Evolutionary conservation across 2,797 vertebrate genomes (phyloP).

Genomic region (Linurgus olivaceus): DNA sequence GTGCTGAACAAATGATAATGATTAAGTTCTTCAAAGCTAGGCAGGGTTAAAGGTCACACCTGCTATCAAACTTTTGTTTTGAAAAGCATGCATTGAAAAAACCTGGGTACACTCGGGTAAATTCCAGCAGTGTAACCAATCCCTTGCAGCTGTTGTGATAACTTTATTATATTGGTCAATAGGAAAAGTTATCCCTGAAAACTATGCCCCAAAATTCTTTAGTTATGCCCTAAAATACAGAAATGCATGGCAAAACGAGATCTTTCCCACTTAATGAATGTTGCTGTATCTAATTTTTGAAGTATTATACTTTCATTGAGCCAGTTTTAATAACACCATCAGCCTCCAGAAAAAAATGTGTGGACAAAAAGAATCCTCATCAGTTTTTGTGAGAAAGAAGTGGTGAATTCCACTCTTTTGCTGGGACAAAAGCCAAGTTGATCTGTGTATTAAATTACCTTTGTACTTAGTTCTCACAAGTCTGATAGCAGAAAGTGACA

Average conservation of each 20-base stretch:
- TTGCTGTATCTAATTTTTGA: slow-evolving; percentile 32
- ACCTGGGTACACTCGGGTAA: slow-evolving; percentile 61
- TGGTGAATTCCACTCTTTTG: slow-evolving; percentile 26
- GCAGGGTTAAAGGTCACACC: slow-evolving; percentile 79
- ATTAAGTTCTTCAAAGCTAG: slow-evolving; percentile 61
- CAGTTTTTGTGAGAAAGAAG: slow-evolving; percentile 53
- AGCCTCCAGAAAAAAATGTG: not conserved
- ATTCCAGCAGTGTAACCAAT: slow-evolving; percentile 78
- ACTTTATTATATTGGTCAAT: slow-evolving; percentile 73
- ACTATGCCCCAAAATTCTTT: slow-evolving; percentile 39
- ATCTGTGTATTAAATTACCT: slow-evolving; percentile 15
- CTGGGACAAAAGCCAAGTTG: slow-evolving; percentile 22
- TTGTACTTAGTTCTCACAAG: not conserved
- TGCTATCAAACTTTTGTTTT: slow-evolving; percentile 79
- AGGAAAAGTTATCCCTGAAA: slow-evolving; percentile 48
- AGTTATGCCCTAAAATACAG: slow-evolving; percentile 53
- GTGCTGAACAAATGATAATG: slow-evolving; percentile 32
- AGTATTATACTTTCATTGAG: not conserved
- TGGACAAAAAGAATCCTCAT: not conserved
- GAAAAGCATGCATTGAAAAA: slow-evolving; percentile 69
- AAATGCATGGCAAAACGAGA: slow-evolving; percentile 8
- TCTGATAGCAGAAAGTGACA: not conserved
- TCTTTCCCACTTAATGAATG: slow-evolving; percentile 30
- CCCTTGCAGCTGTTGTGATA: slow-evolving; percentile 81
- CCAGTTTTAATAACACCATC: not conserved